phyloP scores from a whole-genome alignment of 2,888 invertebrate genomes.

The Conomelus anceps region DNA sequence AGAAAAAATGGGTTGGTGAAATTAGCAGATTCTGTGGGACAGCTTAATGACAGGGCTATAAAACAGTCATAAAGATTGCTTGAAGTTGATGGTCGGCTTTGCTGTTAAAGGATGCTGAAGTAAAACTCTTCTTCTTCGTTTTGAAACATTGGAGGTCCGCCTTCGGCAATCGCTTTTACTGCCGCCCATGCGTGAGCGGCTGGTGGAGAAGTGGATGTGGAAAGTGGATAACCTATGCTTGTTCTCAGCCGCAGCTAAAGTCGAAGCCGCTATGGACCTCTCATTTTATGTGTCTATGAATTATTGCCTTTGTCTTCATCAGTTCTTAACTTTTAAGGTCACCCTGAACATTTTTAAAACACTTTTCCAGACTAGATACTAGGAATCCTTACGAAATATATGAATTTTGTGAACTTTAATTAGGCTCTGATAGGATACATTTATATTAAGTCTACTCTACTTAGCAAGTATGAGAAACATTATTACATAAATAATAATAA shows the following conservation, averaged over 20 bases:
- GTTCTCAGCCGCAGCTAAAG: no score
- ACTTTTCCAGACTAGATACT: neutral
- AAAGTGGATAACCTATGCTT: neutral
- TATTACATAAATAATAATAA: no score
- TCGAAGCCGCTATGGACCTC: neutral
- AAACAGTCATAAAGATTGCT: neutral
- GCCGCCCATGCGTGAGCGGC: neutral
- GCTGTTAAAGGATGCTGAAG: neutral
- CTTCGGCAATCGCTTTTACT: neutral
- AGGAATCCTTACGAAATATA: no score
- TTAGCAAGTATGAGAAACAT: no score
- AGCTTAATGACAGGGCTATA: neutral
- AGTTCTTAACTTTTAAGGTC: neutral
- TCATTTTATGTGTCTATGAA: neutral
- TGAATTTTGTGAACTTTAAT: neutral
- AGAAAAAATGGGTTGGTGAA: neutral
- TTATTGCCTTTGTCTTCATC: neutral
- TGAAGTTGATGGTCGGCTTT: neutral
- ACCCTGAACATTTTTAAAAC: neutral
- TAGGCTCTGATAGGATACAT: no score
- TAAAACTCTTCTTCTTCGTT: neutral
- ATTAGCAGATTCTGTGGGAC: neutral
- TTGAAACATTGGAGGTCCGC: neutral
- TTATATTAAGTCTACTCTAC: no score
- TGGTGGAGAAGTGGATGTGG: neutral